Evolutionary conservation across 2,113 vertebrate species (phyloP).

Genomic region (Dermatemys mawii): DNA sequence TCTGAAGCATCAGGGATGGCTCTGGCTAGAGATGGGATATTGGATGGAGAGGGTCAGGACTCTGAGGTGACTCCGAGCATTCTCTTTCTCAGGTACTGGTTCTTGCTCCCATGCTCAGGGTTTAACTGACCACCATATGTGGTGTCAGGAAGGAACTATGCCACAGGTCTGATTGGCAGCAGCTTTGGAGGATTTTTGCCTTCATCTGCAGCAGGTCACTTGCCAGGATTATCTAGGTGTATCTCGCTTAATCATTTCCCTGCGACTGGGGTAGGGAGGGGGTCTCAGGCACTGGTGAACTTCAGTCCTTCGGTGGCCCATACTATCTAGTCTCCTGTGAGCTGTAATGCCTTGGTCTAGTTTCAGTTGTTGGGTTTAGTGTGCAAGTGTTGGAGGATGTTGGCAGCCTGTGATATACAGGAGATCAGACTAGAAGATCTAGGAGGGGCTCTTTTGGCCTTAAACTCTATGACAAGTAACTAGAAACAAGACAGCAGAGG

Average conservation of each 20-base stretch:
- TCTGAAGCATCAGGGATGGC: neutral
- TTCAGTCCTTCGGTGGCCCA: neutral
- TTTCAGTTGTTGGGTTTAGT: neutral
- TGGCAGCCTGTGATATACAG: neutral
- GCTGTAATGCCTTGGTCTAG: neutral
- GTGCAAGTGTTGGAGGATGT: neutral
- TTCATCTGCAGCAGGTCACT: neutral
- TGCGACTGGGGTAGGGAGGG: neutral
- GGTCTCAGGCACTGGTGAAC: neutral
- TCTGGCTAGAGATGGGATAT: neutral
- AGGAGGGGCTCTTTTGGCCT: neutral
- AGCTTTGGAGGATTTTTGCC: neutral
- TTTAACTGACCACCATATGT: neutral
- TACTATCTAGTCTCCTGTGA: neutral
- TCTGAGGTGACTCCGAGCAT: neutral
- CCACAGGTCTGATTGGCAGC: neutral
- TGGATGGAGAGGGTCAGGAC: neutral
- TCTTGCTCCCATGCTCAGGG: neutral
- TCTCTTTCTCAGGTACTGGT: neutral
- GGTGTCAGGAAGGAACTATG: neutral
- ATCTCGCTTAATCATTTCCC: neutral
- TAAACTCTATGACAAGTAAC: neutral
- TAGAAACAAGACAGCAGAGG: neutral
- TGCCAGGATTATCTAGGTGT: neutral
- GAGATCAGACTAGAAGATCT: neutral